phyloP scores from a whole-genome alignment of 2,113 vertebrate genomes.

The Colinus virginianus region DNA sequence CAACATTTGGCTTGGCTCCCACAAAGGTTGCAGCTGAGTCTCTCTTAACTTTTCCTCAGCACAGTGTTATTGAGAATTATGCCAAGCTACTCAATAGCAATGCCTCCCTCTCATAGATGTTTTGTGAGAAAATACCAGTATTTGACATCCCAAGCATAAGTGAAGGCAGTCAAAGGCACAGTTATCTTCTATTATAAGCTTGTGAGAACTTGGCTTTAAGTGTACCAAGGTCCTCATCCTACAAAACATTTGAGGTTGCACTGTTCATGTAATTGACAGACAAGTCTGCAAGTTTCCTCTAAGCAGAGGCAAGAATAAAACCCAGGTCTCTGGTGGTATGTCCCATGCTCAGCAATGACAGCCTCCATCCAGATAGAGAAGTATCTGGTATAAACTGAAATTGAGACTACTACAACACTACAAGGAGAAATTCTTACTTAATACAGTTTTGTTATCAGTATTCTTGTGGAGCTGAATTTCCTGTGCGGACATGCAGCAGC shows the following conservation, averaged over 20 bases:
- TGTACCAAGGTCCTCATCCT: neutral
- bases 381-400: neutral
- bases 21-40: slow-evolving; percentile 55
- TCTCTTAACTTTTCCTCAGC: slow-evolving; percentile 45
- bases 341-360: neutral
- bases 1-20: neutral
- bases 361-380: neutral
- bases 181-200: slow-evolving; percentile 16
- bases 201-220: neutral
- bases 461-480: neutral
- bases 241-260: neutral
- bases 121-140: neutral
- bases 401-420: neutral
- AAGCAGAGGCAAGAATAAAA: neutral
- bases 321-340: neutral
- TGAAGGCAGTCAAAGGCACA: slow-evolving; percentile 22
- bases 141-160: neutral
- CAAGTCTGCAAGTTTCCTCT: neutral
- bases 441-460: neutral
- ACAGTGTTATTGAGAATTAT: slow-evolving; percentile 43
- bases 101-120: neutral
- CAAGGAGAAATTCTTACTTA: neutral
- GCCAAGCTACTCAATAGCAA: neutral
- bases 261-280: neutral
- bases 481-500: neutral